phyloP scores from a whole-genome alignment of 1,140 invertebrate genomes.

The Drusus annulatus region DNA sequence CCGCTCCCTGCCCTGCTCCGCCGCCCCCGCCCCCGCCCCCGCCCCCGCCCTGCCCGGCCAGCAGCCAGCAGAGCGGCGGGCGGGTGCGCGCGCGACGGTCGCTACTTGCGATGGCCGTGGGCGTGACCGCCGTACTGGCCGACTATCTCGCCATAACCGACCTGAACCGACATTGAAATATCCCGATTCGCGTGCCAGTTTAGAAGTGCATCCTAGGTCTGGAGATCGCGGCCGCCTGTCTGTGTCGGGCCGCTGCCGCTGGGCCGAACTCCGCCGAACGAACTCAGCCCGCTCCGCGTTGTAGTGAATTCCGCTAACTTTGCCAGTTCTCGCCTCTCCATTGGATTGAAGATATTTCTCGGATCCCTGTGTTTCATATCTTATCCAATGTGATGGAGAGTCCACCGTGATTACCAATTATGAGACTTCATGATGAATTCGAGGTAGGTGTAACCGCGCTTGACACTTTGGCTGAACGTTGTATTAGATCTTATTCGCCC shows the following conservation, averaged over 20 bases:
- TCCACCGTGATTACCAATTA: conserved; percentile 13
- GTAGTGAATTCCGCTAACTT: too few species aligned
- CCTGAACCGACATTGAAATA: not conserved
- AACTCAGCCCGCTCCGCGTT: too few species aligned
- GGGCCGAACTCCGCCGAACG: too few species aligned
- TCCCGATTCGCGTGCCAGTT: too few species aligned
- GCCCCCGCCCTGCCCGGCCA: conserved; percentile 50
- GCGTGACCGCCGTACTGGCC: conserved; percentile 26
- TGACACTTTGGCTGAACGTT: not conserved
- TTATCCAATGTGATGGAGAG: conserved; percentile 8
- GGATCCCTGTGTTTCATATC: not conserved
- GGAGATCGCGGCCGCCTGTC: too few species aligned
- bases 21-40: conserved; percentile 46
- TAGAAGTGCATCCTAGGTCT: too few species aligned
- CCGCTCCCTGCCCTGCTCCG: conserved; percentile 45
- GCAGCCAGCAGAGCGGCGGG: conserved; percentile 43
- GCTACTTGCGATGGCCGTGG: conserved; percentile 45
- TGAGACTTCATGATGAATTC: conserved; percentile 59
- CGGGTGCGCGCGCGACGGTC: conserved; percentile 52
- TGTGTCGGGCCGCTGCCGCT: too few species aligned
- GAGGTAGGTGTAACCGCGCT: conserved; percentile 52
- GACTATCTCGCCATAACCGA: conserved; percentile 15
- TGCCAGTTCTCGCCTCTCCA: too few species aligned
- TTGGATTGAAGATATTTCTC: too few species aligned
- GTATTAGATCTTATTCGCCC: not conserved